Percentiles rank a stretch among this genome's conserved stretches.
Conservation (phyloP, 2,888 invertebrate genomes). For the Nineta flava region DNA sequence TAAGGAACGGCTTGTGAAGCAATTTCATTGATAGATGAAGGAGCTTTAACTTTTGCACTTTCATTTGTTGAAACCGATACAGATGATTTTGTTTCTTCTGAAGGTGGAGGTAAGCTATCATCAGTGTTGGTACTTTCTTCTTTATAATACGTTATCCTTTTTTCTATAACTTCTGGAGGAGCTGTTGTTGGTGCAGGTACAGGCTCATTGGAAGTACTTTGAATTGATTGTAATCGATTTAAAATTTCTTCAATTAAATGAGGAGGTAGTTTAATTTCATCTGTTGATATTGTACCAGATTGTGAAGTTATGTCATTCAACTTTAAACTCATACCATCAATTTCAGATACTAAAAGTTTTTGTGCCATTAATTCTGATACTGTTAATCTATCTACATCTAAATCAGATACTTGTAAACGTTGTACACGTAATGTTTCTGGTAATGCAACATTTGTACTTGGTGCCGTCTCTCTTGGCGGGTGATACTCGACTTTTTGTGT, state of each 20-base stretch:
- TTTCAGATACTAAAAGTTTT: slow-evolving; percentile 64
- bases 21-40: not conserved
- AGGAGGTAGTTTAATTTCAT: slow-evolving; percentile 50
- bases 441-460: slow-evolving; percentile 3
- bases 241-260: slow-evolving; percentile 52
- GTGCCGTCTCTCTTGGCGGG: not conserved
- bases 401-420: slow-evolving; percentile 51
- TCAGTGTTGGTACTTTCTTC: slow-evolving; percentile 6
- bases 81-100: not conserved
- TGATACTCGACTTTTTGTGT: not conserved
- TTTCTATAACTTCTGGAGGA: slow-evolving; percentile 18
- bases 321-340: slow-evolving; percentile 57
- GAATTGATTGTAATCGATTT: slow-evolving; percentile 27
- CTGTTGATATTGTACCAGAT: slow-evolving; percentile 47
- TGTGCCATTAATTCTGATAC: slow-evolving; percentile 66
- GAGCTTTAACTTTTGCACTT: not conserved
- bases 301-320: slow-evolving; percentile 57
- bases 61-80: not conserved
- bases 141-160: slow-evolving; percentile 1
- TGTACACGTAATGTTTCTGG: slow-evolving; percentile 29
- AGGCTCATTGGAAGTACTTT: slow-evolving; percentile 11
- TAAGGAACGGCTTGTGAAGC: not conserved
- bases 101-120: not conserved
- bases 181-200: slow-evolving; percentile 16
- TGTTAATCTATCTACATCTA: slow-evolving; percentile 63